Percentiles rank a stretch among this genome's conserved stretches.
These are phyloP conservation scores for Todiramphus saurophagus DNA, from an alignment of 2,113 vertebrate species.

Conservation along the genomic window DNA sequence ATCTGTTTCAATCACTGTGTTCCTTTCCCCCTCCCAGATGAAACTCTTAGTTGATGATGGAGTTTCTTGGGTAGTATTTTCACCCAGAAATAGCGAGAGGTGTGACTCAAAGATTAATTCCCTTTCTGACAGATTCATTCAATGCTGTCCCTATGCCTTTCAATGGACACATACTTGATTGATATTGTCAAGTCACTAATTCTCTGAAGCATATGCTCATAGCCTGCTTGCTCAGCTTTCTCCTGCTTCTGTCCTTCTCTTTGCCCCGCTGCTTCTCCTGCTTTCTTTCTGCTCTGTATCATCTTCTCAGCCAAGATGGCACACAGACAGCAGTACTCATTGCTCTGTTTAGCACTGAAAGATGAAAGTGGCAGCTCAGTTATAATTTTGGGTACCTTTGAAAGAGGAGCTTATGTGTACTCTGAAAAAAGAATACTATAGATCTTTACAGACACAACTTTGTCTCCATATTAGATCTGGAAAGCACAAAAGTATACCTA, in stretches of 20 bases:
- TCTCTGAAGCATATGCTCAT: too few species aligned
- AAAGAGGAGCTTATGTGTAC: background rate
- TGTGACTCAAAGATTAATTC: too few species aligned
- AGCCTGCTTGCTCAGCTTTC: too few species aligned
- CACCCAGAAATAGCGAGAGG: too few species aligned
- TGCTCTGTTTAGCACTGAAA: background rate
- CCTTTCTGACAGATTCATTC: too few species aligned
- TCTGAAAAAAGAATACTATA: background rate
- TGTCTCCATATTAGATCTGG: background rate
- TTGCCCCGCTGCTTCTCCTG: background rate
- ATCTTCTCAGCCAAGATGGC: background rate
- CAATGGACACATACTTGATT: too few species aligned
- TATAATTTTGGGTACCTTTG: background rate
- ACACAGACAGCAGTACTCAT: background rate
- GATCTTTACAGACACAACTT: background rate
- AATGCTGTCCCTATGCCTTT: too few species aligned
- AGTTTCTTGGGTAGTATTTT: too few species aligned
- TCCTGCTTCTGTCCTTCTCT: background rate
- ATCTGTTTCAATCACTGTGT: too few species aligned
- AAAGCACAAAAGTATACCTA: background rate
- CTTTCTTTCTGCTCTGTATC: background rate
- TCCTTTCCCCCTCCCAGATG: too few species aligned
- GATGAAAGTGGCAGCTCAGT: background rate
- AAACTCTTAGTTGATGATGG: too few species aligned
- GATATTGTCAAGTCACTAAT: too few species aligned